Evolutionary conservation across 2,888 invertebrate species (phyloP), one percentile per base, ranked within the genome.

Genomic region (Sphinx pinastri): DNA sequence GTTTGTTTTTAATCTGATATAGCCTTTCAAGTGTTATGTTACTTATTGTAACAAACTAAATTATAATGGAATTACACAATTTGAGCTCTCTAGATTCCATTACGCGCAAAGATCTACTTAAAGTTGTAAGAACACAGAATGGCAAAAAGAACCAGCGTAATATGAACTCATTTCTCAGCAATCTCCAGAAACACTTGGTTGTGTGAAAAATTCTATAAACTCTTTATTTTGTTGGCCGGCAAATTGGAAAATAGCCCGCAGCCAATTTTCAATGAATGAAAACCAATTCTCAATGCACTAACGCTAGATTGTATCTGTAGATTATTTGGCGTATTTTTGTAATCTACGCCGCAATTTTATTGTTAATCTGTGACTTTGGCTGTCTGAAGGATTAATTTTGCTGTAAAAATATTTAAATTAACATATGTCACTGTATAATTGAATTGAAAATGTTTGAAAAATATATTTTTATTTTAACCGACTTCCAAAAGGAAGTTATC

Each of bases 221-320:
- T 60, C 69, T 68, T 70, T 70, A 67, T 70, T 70, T 71, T 57
- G 59, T 45, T 54, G 47, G 54, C 63, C 54, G 70, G 67, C 69
- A 75, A 70, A 73, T 73, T 71, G 73, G 69, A 73, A 69, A 72
- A 75, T 71, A 70, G 72, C 55, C 68, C 67, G 71, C 70, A 31
- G 60, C 71, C 70, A 67, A 71, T 71, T 69, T 67, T 60, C 69
- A 70, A 67, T 70, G 71, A 71, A 73, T 72, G 60, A 68, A 71
- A 69, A 54, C 59, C 54, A 71, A 67, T 59, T 51, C 31, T 51
- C 47, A 69, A 69, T 69, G 67, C 69, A 71, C 59, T 67, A 25
- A 51, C 31, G 71, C 66, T 67, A 31, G 68, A 67, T 59, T 67
- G 52, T 68, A 67, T 25, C 25, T 47, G 19, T 14, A 58, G 13